Base-by-base conservation (phyloP, 1,140 invertebrate species). In the Drosophila hydei region DNA sequence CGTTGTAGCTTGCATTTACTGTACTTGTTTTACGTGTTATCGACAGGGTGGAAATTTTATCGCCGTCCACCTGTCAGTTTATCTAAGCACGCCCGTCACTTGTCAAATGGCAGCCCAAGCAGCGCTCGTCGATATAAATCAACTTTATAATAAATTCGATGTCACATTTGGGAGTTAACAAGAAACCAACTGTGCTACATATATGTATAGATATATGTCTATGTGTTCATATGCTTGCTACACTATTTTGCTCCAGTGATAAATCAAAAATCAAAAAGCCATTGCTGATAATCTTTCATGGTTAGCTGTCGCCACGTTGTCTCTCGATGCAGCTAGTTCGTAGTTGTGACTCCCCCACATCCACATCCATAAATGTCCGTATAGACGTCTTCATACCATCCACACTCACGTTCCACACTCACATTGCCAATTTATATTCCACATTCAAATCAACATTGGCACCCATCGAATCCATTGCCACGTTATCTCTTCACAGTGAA, bases 101-200 rank as follows among this genome's bases (percentile, higher is more conserved):
- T 68, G 79, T 83, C 81, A 80, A 73, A 65, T 85, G 80, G 75
- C 79, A 76, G 60, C 38, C 21, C 25, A 18, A 43, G 40, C 30
- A 25, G 16, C 27, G 60, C 52, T 47, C 76, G 88, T 47, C 76
- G 88, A 90, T 90, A 90, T 88, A 90, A 88, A 90, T 90, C 89
- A 90, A 81, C 76, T 71, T 74, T 79, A 77, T 77, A 72, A 90
- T 88, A 80, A 90, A 80, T 90, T 90, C 56, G 74, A 58, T 84
- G 80, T 87, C 80, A 84, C 77, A 87, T 85, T 83, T 11, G 12
- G 42, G 25, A 59, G 56, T 59, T 59, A 59, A 25, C 42, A 43
- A 45, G 4, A 25, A 30, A 25, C 48, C 19, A 21, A n/a, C 21
- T 12, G 12, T 7, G 45, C 21, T 45, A 45, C 4, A 18, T 4